These are phyloP conservation scores for Prochilodus magdalenae DNA, from an alignment of 2,113 vertebrate genomes.

Conservation along the genomic window DNA sequence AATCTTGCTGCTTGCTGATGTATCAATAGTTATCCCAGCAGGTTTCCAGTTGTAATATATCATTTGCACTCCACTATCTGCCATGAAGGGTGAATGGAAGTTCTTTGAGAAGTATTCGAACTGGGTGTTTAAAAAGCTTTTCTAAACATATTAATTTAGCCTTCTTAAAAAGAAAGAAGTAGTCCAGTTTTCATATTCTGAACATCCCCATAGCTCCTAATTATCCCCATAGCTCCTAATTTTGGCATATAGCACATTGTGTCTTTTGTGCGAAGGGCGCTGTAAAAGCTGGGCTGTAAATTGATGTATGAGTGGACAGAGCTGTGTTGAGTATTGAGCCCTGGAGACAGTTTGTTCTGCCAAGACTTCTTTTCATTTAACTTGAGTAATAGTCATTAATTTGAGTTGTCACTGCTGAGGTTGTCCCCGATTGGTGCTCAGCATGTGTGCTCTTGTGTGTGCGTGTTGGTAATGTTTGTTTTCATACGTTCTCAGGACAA, in stretches of 20 bases:
- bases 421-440: background rate
- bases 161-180: no score
- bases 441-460: background rate
- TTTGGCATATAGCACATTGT: background rate
- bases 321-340: background rate
- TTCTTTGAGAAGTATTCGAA: no score
- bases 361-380: conserved; percentile 28
- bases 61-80: background rate
- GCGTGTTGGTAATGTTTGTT: background rate
- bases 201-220: background rate
- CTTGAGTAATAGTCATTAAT: conserved; percentile 25
- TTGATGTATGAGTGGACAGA: conserved; percentile 1
- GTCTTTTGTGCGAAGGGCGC: background rate
- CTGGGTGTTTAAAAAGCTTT: no score
- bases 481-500: no score
- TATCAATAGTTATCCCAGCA: no score
- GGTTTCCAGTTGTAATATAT: background rate
- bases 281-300: background rate
- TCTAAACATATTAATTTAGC: no score
- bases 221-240: background rate
- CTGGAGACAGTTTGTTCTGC: conserved; percentile 40
- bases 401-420: background rate
- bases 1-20: no score
- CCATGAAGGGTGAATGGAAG: background rate
- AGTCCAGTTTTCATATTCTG: background rate